A percentile compares a stretch with the other conserved stretches of the same genome.
Conservation (phyloP, 2,888 invertebrate species). For the Ramazzottius varieornatus region DNA sequence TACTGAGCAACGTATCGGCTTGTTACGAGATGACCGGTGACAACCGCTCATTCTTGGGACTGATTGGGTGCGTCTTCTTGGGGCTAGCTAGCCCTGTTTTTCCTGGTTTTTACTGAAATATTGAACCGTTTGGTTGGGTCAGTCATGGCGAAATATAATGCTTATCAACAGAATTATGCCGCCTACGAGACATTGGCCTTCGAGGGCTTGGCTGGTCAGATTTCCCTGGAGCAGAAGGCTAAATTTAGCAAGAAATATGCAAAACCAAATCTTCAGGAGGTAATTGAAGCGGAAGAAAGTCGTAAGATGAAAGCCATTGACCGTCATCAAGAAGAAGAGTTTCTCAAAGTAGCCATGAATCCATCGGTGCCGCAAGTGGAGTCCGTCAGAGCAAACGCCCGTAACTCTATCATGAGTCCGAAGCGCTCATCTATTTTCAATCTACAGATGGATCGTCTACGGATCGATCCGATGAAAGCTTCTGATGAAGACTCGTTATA, state of each 20-base stretch:
- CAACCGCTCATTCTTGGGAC: too few relatives aligned
- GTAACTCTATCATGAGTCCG: neutral
- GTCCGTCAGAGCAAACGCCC: neutral
- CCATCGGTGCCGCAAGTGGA: neutral
- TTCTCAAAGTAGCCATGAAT: neutral
- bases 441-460: neutral
- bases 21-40: too few relatives aligned
- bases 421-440: neutral
- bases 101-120: too few relatives aligned
- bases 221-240: neutral
- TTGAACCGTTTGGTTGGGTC: too few relatives aligned
- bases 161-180: too few relatives aligned
- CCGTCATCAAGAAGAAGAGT: neutral
- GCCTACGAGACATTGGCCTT: too few relatives aligned
- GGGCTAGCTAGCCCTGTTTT: too few relatives aligned
- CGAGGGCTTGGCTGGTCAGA: too few relatives aligned
- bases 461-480: neutral
- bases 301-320: neutral
- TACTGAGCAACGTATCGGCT: too few relatives aligned
- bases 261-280: neutral
- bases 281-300: neutral
- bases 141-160: too few relatives aligned
- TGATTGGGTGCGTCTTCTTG: too few relatives aligned
- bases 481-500: neutral
- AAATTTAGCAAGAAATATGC: neutral